phyloP scores from a whole-genome alignment of 2,113 vertebrate genomes.

The Calcarius ornatus region DNA sequence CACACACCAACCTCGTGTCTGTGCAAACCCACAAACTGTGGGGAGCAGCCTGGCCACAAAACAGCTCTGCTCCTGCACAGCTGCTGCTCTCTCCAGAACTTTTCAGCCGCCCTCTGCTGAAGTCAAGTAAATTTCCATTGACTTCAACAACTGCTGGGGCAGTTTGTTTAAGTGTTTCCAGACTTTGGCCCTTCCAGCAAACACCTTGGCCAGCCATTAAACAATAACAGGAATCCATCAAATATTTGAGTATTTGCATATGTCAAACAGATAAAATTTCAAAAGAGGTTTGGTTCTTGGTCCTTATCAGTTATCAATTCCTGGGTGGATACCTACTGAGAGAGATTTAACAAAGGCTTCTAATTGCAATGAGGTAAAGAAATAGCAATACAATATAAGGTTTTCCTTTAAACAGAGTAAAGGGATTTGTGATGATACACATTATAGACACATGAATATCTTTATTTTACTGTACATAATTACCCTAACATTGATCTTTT shows the following conservation, averaged over 20 bases:
- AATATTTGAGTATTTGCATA: neutral
- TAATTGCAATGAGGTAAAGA: neutral
- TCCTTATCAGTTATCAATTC: neutral
- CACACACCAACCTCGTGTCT: rapidly evolving
- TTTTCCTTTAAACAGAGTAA: neutral
- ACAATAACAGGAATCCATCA: neutral
- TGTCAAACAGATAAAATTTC: neutral
- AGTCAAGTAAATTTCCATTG: slow-evolving; percentile 9
- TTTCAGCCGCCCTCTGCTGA: neutral
- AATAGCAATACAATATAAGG: neutral
- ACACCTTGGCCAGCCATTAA: neutral
- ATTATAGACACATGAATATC: neutral
- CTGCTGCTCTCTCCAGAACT: neutral
- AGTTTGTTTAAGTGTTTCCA: neutral
- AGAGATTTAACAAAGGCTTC: neutral
- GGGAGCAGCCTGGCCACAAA: neutral
- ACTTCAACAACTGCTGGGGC: neutral
- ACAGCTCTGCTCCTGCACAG: neutral
- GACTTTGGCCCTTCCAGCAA: neutral
- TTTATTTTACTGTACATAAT: neutral
- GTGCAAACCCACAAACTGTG: neutral
- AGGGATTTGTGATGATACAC: neutral
- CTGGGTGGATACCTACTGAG: neutral
- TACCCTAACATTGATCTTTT: neutral
- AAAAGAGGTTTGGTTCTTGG: neutral